Evolutionary conservation across 1,140 invertebrate genomes (phyloP), one percentile per base, ranked within the genome.

Genomic region (Caerostris extrusa): DNA sequence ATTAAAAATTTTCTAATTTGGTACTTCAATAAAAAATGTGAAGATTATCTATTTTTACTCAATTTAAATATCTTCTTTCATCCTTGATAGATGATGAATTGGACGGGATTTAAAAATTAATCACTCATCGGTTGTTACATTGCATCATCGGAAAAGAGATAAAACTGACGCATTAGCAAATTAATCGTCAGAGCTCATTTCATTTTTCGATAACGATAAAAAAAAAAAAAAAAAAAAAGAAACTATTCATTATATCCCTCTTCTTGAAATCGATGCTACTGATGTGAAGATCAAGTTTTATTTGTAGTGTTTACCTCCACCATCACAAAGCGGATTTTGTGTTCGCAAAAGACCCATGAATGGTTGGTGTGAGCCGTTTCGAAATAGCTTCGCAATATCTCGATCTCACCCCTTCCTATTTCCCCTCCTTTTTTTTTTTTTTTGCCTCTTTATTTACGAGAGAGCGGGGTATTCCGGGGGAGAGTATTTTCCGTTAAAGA

Each of bases 401-500:
- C 34, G 58, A 64, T 50, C n/a, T 64, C 34, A 34, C 58, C 53
- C 71, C 12, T 87, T 87, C 7, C 64, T 60, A 64, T 12, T 55
- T 12, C 56, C 55, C 55, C 53, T 10, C 50, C n/a, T 7, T 60
- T 34, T 19, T n/a, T 7, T 60, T n/a, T n/a, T n/a, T n/a, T n/a
- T n/a, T n/a, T n/a, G n/a, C 64, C 53, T 89, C 17, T 50, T 61
- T 50, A 55, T n/a, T 87, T 87, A 17, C 64, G 53, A 6, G 88
- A 12, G 14, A 12, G 67, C 55, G 88, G 34, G 34, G 67, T 53
- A 90, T 50, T 57, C 67, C n/a, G 71, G 88, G 34, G 3, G 55
- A 50, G 81, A 85, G 83, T 87, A 58, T 93, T 71, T 93, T 87
- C 83, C 92, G 85, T 87, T 86, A 93, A 93, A 93, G 91, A 93